Percentiles rank a stretch among this genome's conserved stretches.
phyloP scores from a whole-genome alignment of 2,888 invertebrate species.

The Phaonia tiefii region DNA sequence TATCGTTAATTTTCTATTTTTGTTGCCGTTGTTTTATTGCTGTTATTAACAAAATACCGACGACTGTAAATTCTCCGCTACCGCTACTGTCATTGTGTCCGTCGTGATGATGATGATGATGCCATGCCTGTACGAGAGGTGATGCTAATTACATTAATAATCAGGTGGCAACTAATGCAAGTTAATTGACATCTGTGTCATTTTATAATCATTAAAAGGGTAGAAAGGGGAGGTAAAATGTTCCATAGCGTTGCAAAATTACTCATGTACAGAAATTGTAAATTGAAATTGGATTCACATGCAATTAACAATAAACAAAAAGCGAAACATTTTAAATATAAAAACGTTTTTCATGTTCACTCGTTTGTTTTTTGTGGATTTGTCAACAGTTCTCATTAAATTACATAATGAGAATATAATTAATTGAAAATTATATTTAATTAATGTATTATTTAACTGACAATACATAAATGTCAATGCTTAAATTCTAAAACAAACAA shows the following conservation, averaged over 20 bases:
- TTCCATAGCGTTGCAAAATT: slow-evolving; percentile 1
- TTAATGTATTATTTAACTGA: slow-evolving; percentile 1
- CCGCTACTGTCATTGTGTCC: too few species aligned
- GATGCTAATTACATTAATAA: slow-evolving; percentile 62
- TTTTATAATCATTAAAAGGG: neutral
- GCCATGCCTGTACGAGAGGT: slow-evolving; percentile 21
- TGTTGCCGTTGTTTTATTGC: neutral
- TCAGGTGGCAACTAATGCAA: slow-evolving; percentile 54
- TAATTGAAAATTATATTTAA: slow-evolving; percentile 10
- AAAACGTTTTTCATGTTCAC: slow-evolving; percentile 10
- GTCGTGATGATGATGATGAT: neutral
- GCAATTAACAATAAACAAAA: slow-evolving; percentile 21
- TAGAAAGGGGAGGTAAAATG: neutral
- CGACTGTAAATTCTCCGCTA: too few species aligned
- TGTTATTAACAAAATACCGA: neutral
- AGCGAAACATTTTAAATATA: neutral
- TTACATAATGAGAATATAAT: neutral
- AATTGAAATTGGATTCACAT: slow-evolving; percentile 18
- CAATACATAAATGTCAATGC: neutral
- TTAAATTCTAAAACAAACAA: neutral
- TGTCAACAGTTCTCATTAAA: neutral
- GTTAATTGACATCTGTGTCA: slow-evolving; percentile 38
- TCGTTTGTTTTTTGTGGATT: neutral
- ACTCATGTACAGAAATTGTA: slow-evolving; percentile 21
- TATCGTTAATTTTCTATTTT: neutral